These are phyloP conservation scores for Ascidia mentula DNA, from an alignment of 23 tunicate species.

Conservation along the genomic window DNA sequence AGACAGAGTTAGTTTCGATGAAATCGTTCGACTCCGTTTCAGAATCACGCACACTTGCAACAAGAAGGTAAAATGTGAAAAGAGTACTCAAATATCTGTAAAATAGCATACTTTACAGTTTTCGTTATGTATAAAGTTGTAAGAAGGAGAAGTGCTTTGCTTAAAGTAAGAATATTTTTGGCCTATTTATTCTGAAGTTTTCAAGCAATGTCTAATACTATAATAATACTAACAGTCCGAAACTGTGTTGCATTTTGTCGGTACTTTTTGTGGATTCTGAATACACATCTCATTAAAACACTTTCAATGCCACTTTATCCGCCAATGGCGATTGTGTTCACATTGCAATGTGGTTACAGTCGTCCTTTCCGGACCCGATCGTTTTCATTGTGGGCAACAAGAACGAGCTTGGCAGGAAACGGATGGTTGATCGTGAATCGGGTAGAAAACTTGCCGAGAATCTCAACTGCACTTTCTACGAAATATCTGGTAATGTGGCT, in stretches of 20 bases:
- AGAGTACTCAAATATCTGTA: background rate
- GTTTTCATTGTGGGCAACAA: slow-evolving; percentile 69
- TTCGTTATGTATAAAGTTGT: too few species aligned
- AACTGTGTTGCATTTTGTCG: too few species aligned
- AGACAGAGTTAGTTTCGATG: slow-evolving; percentile 63
- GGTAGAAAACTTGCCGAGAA: slow-evolving; percentile 34
- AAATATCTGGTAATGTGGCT: slow-evolving; percentile 51
- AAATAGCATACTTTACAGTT: background rate
- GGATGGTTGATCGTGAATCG: slow-evolving; percentile 50
- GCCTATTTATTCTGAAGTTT: background rate
- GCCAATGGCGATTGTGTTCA: too few species aligned
- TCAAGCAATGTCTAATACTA: too few species aligned
- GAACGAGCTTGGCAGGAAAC: slow-evolving; percentile 44
- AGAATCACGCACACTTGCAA: slow-evolving; percentile 44
- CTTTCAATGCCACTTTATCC: too few species aligned
- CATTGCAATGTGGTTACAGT: too few species aligned
- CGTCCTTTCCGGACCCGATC: slow-evolving; percentile 13
- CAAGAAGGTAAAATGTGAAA: slow-evolving; percentile 9
- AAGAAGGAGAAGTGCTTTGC: too few species aligned
- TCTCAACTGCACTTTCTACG: slow-evolving; percentile 37
- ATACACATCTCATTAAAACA: too few species aligned
- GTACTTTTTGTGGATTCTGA: too few species aligned
- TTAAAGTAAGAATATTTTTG: background rate
- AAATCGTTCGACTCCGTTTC: slow-evolving; percentile 58
- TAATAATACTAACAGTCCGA: too few species aligned